These are phyloP conservation scores for Drosophila sturtevanti DNA, from an alignment of 1,140 invertebrate species.

Conservation along the genomic window DNA sequence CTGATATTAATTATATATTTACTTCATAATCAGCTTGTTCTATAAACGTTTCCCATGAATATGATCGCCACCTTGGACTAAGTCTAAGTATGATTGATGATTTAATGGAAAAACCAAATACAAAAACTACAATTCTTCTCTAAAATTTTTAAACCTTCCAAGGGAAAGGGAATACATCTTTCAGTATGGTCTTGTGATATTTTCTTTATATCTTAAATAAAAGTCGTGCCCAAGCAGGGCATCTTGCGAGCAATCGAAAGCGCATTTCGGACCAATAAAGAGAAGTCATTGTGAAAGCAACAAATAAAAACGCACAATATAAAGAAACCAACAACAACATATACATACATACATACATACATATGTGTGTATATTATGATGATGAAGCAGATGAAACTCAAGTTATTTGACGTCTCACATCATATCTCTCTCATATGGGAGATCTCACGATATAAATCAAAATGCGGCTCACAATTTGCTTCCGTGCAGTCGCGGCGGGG, in stretches of 20 bases:
- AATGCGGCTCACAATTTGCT: slow-evolving; percentile 19
- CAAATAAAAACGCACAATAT: background rate
- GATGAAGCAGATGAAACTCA: background rate
- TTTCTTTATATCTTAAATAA: slow-evolving; percentile 2
- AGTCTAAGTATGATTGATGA: too few species aligned
- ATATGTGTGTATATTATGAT: too few species aligned
- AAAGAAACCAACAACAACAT: slow-evolving; percentile 10
- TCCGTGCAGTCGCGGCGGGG: slow-evolving; percentile 11
- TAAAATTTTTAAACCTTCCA: too few species aligned
- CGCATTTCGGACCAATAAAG: slow-evolving; percentile 3
- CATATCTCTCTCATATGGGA: background rate
- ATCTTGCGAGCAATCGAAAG: slow-evolving; percentile 13
- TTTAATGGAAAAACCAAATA: too few species aligned
- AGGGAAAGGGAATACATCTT: too few species aligned
- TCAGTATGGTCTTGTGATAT: background rate
- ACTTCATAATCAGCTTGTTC: too few species aligned
- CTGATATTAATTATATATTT: too few species aligned
- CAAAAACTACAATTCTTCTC: too few species aligned
- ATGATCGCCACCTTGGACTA: too few species aligned
- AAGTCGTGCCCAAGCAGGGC: slow-evolving; percentile 2
- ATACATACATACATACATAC: too few species aligned
- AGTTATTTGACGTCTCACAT: slow-evolving; percentile 4
- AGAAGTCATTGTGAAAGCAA: slow-evolving; percentile 14
- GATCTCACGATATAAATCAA: slow-evolving; percentile 28
- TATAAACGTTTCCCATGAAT: too few species aligned